Percentiles rank a stretch among this genome's conserved stretches.
Conservation (phyloP, 2,113 vertebrate genomes). For the Colius striatus region DNA sequence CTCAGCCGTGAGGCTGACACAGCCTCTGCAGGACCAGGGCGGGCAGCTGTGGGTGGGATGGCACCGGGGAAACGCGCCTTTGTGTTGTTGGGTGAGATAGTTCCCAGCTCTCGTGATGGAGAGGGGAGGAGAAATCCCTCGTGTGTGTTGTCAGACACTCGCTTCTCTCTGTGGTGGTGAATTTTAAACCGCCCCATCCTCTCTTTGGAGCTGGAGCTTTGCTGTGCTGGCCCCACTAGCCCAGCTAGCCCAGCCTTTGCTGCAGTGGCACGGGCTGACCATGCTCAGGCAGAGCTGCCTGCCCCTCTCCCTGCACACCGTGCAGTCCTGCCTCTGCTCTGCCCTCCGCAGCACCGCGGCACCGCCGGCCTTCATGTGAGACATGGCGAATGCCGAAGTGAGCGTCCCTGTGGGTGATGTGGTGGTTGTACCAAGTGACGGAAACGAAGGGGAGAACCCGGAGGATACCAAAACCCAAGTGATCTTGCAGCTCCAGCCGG, state of each 20-base stretch:
- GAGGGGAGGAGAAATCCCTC: background rate
- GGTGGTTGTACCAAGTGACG: slow-evolving; percentile 84
- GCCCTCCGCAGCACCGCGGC: slow-evolving; percentile 16
- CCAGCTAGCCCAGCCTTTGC: background rate
- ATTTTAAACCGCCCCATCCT: background rate
- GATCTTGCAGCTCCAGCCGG: slow-evolving; percentile 89
- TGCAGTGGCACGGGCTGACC: background rate
- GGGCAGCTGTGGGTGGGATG: background rate
- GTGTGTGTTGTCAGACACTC: background rate
- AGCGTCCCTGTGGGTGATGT: slow-evolving; percentile 90
- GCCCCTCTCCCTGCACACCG: background rate
- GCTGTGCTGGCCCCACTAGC: background rate
- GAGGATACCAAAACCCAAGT: slow-evolving; percentile 91
- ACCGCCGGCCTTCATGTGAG: slow-evolving; percentile 75
- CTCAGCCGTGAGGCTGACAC: background rate
- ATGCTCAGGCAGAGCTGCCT: background rate
- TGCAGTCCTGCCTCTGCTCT: background rate
- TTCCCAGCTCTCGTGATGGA: background rate
- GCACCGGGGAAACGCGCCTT: no score
- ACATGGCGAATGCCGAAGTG: slow-evolving; percentile 91
- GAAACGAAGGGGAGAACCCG: slow-evolving; percentile 82
- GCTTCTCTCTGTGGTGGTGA: background rate
- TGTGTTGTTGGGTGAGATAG: background rate
- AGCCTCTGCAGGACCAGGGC: no score
- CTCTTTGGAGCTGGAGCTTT: background rate